Percentiles rank a stretch among this genome's conserved stretches.
Evolutionary conservation across 1,140 invertebrate species (phyloP).

Genomic region (Harlomillsia oculata): DNA sequence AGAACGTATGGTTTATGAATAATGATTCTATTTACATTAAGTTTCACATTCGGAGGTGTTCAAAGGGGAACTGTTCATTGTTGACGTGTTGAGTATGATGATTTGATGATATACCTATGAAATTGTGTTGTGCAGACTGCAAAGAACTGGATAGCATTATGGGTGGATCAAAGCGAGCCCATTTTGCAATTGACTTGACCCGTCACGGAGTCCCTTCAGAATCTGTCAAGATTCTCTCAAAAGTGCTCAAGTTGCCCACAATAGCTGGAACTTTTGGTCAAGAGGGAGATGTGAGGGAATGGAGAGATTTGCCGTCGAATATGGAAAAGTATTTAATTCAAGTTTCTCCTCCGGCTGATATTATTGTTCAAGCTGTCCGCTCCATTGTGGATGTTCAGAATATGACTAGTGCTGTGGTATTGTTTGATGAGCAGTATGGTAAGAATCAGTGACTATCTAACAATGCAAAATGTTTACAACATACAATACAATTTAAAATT

Average conservation of each 20-base stretch:
- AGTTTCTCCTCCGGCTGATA: constrained; percentile 68
- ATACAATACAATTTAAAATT: neutral
- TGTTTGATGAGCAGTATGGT: constrained; percentile 80
- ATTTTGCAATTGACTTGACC: constrained; percentile 69
- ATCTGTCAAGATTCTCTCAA: constrained; percentile 68
- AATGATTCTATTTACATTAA: neutral
- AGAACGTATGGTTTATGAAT: constrained; percentile 44
- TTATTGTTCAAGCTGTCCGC: constrained; percentile 68
- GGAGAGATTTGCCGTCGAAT: constrained; percentile 23
- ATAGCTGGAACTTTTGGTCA: constrained; percentile 73
- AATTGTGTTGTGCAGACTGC: constrained; percentile 49
- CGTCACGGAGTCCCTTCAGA: constrained; percentile 64
- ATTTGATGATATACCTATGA: neutral
- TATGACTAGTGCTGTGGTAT: constrained; percentile 78
- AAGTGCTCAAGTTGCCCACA: constrained; percentile 66
- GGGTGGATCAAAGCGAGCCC: constrained; percentile 52
- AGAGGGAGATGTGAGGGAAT: constrained; percentile 54
- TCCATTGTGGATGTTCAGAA: constrained; percentile 69
- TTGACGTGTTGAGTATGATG: too few relatives aligned
- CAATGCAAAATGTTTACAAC: neutral
- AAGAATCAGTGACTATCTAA: constrained; percentile 34
- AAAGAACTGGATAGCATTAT: constrained; percentile 55
- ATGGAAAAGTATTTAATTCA: constrained; percentile 29
- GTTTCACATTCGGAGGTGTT: neutral
- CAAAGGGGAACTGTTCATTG: too few relatives aligned